A percentile compares a stretch with the other conserved stretches of the same genome.
Evolutionary conservation across 2,797 vertebrate species (phyloP).

Genomic region (Nyctibius grandis): DNA sequence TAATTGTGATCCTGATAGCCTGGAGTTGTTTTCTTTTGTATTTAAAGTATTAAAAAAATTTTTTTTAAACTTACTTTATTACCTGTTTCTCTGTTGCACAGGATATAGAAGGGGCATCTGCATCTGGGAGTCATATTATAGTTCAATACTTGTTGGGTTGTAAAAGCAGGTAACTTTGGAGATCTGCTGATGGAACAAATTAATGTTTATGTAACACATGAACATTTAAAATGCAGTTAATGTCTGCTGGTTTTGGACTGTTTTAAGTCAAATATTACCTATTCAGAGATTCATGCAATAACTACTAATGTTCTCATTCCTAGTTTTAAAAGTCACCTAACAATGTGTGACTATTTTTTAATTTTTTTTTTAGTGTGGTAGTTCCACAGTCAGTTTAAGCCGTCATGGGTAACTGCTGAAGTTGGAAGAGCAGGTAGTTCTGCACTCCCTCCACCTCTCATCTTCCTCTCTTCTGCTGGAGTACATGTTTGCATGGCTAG

Average conservation of each 20-base stretch:
- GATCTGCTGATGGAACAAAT: not conserved
- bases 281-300: not conserved
- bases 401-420: not conserved
- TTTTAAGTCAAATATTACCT: not conserved
- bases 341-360: not conserved
- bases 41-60: not conserved
- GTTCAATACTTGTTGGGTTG: not conserved
- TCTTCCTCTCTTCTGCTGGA: not conserved
- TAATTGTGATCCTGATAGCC: not conserved
- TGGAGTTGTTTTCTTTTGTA: not conserved
- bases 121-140: not conserved
- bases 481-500: not conserved
- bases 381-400: not conserved
- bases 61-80: not conserved
- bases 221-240: not conserved
- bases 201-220: not conserved
- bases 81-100: not conserved
- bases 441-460: rapidly evolving
- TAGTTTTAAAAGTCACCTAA: not conserved
- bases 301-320: not conserved
- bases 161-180: not conserved
- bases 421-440: not conserved
- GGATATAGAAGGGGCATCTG: not conserved
- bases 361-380: not conserved
- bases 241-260: not conserved